Conservation (phyloP, 2,113 vertebrate species). For the Crocuta crocuta region DNA sequence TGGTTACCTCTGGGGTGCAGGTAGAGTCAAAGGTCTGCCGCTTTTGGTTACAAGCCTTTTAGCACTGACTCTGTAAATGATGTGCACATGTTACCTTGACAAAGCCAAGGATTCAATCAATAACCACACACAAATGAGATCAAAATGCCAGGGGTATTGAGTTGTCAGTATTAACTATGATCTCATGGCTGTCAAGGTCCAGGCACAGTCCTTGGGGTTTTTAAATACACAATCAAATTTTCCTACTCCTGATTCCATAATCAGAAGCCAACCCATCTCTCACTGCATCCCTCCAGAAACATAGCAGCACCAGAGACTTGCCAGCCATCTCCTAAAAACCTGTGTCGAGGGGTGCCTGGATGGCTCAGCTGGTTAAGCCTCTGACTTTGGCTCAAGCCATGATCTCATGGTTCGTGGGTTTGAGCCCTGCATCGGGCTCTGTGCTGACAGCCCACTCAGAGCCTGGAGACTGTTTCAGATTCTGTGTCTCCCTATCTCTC, state of each 20-base stretch:
- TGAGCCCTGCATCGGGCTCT: too few relatives aligned
- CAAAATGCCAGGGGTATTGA: neutral
- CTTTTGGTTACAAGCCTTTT: neutral
- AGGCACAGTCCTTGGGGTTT: neutral
- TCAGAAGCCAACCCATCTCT: neutral
- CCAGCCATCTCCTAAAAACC: neutral
- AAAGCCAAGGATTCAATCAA: neutral
- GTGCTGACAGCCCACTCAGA: too few relatives aligned
- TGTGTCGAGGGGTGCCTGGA: accelerated
- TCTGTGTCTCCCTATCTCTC: too few relatives aligned
- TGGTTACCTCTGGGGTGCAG: neutral
- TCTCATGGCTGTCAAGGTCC: neutral
- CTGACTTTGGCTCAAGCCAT: too few relatives aligned
- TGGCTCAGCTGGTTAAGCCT: too few relatives aligned
- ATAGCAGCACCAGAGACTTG: neutral
- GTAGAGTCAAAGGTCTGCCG: neutral
- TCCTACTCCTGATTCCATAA: neutral
- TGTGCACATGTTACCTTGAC: neutral
- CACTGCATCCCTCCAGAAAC: neutral
- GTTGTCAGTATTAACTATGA: neutral
- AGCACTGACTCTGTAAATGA: neutral
- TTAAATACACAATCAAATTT: neutral
- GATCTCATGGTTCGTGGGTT: too few relatives aligned
- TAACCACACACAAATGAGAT: neutral
- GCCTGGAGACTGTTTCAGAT: too few relatives aligned